phyloP scores from a whole-genome alignment of 2,888 invertebrate species.

The Eumacrocentrus americanus region DNA sequence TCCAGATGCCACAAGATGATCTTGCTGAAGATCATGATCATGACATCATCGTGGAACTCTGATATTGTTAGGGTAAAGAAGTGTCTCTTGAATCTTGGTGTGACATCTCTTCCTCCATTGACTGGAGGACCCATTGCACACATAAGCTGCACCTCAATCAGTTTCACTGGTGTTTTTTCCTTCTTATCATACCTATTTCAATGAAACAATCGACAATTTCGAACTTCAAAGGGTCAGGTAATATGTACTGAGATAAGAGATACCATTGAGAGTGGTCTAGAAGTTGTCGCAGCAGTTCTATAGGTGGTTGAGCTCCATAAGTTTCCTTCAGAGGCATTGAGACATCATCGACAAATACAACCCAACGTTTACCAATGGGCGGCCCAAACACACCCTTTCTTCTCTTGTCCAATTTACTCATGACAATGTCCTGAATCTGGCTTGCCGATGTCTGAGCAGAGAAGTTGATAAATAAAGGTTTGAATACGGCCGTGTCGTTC shows the following conservation, averaged over 20 bases:
- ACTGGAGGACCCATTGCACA: conserved; percentile 85
- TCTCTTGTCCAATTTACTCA: conserved; percentile 91
- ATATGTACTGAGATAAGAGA: no score
- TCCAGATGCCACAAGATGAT: conserved; percentile 96
- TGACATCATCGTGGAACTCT: conserved; percentile 84
- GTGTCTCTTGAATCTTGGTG: conserved; percentile 85
- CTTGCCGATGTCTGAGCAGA: conserved; percentile 94
- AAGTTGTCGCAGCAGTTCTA: conserved; percentile 89
- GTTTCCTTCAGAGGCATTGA: conserved; percentile 90
- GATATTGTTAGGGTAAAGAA: conserved; percentile 86
- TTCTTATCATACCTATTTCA: conserved; percentile 73
- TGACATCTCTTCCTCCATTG: conserved; percentile 82
- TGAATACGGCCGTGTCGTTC: conserved; percentile 78
- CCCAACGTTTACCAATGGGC: conserved; percentile 85
- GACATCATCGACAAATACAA: conserved; percentile 95
- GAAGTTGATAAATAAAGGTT: conserved; percentile 88
- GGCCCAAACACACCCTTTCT: conserved; percentile 93
- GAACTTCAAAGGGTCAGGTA: no score
- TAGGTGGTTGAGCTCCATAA: conserved; percentile 94
- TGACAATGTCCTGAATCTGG: conserved; percentile 93
- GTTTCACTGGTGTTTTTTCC: conserved; percentile 76
- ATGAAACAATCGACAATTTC: no score
- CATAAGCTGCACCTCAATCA: conserved; percentile 78
- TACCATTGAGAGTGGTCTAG: conserved; percentile 88
- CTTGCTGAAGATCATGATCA: conserved; percentile 84